Conservation (phyloP, 2,888 invertebrate genomes). For the Epsilonema sp. region DNA sequence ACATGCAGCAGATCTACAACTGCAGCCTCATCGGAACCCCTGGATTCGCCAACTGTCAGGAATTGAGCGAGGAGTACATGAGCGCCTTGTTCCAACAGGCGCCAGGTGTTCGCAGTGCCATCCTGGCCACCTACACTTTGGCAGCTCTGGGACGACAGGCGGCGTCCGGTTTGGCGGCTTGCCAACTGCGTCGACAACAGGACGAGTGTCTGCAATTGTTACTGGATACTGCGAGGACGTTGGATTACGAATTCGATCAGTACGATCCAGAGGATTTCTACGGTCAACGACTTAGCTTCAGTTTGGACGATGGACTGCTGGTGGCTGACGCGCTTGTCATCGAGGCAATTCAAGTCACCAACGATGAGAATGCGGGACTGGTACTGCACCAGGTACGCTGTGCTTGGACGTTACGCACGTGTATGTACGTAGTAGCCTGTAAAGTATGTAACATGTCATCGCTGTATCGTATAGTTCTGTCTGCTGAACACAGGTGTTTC, state of each 20-base stretch:
- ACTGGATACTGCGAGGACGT: neutral
- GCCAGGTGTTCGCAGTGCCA: constrained; percentile 17
- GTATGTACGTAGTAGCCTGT: neutral
- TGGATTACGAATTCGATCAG: constrained; percentile 4
- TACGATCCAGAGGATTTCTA: constrained; percentile 7
- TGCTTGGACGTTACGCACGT: neutral
- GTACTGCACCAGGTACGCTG: neutral
- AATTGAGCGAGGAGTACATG: constrained; percentile 6
- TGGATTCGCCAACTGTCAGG: constrained; percentile 6
- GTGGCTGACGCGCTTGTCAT: neutral
- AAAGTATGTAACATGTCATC: too few species aligned
- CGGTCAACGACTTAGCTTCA: constrained; percentile 4
- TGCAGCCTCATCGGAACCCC: constrained; percentile 8
- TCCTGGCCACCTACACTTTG: constrained; percentile 21
- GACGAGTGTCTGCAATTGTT: neutral
- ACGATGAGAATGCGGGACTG: neutral
- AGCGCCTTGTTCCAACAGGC: constrained; percentile 9
- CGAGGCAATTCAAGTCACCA: neutral
- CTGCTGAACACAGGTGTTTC: too few species aligned
- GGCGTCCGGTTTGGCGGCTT: neutral
- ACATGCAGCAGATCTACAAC: constrained; percentile 19
- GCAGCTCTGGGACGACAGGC: constrained; percentile 12
- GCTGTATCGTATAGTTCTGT: too few species aligned
- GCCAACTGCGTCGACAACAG: neutral
- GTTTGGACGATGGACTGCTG: neutral